These are phyloP conservation scores for Dermochelys coriacea DNA, from an alignment of 2,797 vertebrate genomes.

Conservation along the genomic window DNA sequence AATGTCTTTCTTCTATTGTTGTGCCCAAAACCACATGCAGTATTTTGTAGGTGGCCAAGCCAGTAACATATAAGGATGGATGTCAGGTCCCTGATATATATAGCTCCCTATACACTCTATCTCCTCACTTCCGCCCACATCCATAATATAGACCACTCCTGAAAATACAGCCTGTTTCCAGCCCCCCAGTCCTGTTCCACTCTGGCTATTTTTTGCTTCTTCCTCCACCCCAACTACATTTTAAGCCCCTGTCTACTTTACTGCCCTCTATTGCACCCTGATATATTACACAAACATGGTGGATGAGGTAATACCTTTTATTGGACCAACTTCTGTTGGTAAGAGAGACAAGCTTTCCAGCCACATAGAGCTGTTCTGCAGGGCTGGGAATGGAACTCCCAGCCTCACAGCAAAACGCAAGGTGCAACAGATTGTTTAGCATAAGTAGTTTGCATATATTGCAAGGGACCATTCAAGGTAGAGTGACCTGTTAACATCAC, in stretches of 20 bases:
- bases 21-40: background rate
- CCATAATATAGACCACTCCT: too few species aligned
- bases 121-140: background rate
- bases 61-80: background rate
- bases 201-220: background rate
- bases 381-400: background rate
- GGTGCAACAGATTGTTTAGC: background rate
- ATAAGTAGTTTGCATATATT: background rate
- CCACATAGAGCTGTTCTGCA: background rate
- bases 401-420: background rate
- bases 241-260: background rate
- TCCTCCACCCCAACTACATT: background rate
- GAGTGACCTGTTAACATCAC: background rate
- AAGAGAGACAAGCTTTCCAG: background rate
- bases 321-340: background rate
- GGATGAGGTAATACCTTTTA: background rate
- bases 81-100: background rate
- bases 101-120: background rate
- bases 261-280: background rate
- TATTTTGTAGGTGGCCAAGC: background rate
- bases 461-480: background rate
- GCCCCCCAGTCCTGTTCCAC: background rate
- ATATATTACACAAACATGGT: accelerated
- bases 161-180: background rate
- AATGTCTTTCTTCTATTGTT: background rate